These are phyloP conservation scores for Microcebus ravelobensis DNA, from an alignment of 2,113 vertebrate genomes.

Conservation along the genomic window DNA sequence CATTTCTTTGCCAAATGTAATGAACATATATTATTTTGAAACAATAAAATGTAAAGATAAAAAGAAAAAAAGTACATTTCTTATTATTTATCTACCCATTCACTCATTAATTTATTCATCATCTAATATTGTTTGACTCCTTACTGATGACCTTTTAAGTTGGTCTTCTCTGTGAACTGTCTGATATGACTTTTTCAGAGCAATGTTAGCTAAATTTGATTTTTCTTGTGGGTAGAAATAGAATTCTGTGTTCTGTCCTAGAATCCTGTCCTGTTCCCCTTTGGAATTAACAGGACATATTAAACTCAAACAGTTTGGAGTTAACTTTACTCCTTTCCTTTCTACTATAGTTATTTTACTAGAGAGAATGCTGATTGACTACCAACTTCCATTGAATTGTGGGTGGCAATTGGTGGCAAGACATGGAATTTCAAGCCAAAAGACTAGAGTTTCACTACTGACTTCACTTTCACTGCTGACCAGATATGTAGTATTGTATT, in stretches of 20 bases:
- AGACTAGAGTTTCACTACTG: neutral
- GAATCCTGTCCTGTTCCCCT: neutral
- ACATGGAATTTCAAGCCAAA: neutral
- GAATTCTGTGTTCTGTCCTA: neutral
- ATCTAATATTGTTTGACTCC: neutral
- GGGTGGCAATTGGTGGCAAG: neutral
- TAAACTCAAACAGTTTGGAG: neutral
- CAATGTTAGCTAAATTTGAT: neutral
- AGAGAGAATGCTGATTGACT: neutral
- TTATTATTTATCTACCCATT: neutral
- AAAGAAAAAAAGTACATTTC: neutral
- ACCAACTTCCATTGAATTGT: neutral
- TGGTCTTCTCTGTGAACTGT: neutral
- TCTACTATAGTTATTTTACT: neutral
- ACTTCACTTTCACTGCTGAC: neutral
- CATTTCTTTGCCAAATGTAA: neutral
- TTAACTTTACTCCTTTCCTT: neutral
- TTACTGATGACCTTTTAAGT: neutral
- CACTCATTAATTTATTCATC: neutral
- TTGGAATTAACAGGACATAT: neutral
- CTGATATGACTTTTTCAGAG: neutral
- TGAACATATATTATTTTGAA: neutral
- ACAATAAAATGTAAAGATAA: conserved; percentile 4
- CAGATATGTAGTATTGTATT: neutral
- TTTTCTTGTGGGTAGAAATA: neutral